Evolutionary conservation across 2,113 vertebrate species (phyloP), one percentile per base, ranked within the genome.

Genomic region (Campylomormyrus numenius): DNA sequence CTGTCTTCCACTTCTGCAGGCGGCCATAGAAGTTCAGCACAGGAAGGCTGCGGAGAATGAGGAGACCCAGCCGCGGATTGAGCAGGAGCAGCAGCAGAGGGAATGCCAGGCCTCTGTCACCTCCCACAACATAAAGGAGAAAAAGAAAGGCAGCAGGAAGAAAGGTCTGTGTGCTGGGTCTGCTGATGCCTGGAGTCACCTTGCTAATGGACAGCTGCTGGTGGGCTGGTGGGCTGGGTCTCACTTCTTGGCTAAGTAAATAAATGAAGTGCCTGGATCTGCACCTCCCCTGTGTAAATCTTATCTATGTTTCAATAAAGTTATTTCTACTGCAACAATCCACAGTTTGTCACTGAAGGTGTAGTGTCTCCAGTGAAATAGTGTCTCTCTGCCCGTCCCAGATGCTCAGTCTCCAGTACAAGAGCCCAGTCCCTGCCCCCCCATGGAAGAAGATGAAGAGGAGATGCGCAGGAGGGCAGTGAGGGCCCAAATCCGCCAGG

Each of bases 401-500:
- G 93, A 53, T 0, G 62, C 92, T 52, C 53, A 93, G 3, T 92
- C 94, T 85, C 90, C 94, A 0, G 2, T 89, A 2, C 91, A 92
- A 0, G 9, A 45, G 13, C 17, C 86, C 92, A 96, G 50, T 56
- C 56, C 86, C 21, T 66, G 58, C 10, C 5, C 92, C 0, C 84
- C 90, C 0, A 48, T 93, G 10, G 95, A 96, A 42, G 95, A 96
- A 88, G 83, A 91, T 0, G 17, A 90, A 0, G 93, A 94, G 88
- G 92, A 93, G 1, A 91, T 90, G 85, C 94, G 46, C 62, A 95
- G 92, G 91, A 90, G 91, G 39, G 92, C 96, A 87, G 5, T 96
- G 85, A 94, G 9, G 52, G 70, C 93, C 87, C 97, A 94, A 93
- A 95, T 98, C 90, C 95, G 94, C 45, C 91, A 95, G 90, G 97